phyloP scores from a whole-genome alignment of 1,140 invertebrate species.

The Marisa cornuarietis region DNA sequence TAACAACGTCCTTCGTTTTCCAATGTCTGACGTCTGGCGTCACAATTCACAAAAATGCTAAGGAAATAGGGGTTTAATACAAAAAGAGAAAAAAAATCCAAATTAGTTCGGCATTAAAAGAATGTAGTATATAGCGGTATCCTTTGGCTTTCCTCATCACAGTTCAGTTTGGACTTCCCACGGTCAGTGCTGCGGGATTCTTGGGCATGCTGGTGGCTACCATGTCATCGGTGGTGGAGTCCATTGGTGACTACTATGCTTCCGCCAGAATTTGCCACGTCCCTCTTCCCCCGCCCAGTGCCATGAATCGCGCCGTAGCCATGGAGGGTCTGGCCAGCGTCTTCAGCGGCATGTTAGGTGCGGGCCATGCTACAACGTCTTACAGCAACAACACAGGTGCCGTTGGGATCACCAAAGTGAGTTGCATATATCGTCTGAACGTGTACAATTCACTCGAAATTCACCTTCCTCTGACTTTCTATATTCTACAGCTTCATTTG shows the following conservation, averaged over 20 bases:
- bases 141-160: neutral
- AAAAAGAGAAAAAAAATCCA: neutral
- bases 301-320: slow-evolving; percentile 76
- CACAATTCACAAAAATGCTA: neutral
- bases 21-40: neutral
- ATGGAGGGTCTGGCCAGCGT: slow-evolving; percentile 86
- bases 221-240: slow-evolving; percentile 80
- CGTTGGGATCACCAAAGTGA: slow-evolving; percentile 76
- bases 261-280: slow-evolving; percentile 83
- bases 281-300: slow-evolving; percentile 82
- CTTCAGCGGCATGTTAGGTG: slow-evolving; percentile 84
- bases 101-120: no score
- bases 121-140: neutral
- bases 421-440: neutral
- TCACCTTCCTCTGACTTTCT: no score
- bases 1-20: neutral
- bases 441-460: no score
- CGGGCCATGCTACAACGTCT: slow-evolving; percentile 85
- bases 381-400: slow-evolving; percentile 86
- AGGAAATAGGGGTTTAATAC: neutral
- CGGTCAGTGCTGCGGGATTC: slow-evolving; percentile 76
- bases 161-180: slow-evolving; percentile 83
- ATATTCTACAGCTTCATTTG: no score
- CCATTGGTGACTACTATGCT: slow-evolving; percentile 89
- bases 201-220: slow-evolving; percentile 86